Percentiles rank a stretch among this genome's conserved stretches.
These are phyloP conservation scores for Scomberomorus guttatus DNA, from an alignment of 2,797 vertebrate species.

Conservation along the genomic window DNA sequence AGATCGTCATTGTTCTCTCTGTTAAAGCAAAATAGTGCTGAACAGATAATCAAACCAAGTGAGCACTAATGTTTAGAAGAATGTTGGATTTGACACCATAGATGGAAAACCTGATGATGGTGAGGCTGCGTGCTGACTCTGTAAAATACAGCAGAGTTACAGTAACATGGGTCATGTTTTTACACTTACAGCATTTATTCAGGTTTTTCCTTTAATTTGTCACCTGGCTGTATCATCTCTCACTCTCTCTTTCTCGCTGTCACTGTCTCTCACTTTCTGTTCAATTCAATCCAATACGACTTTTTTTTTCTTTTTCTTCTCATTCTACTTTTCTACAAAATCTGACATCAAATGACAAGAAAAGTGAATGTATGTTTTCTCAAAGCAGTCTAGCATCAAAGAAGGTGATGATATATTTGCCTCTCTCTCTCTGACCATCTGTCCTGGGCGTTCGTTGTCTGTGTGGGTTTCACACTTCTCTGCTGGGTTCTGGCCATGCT, in stretches of 20 bases:
- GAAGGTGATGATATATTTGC: conserved; percentile 10
- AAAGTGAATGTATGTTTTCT: neutral
- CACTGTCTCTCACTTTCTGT: neutral
- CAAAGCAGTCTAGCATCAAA: neutral
- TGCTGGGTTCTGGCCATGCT: conserved; percentile 49
- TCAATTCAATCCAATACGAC: neutral
- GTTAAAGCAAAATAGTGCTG: neutral
- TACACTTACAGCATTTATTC: too few species aligned
- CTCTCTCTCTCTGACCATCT: conserved; percentile 57
- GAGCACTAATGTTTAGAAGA: neutral
- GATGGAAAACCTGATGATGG: neutral
- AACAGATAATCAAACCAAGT: neutral
- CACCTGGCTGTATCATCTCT: neutral
- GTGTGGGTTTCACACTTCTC: conserved; percentile 64
- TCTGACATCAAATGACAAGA: neutral
- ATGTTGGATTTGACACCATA: too few species aligned
- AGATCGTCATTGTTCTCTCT: too few species aligned
- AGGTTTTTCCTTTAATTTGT: neutral
- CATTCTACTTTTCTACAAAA: neutral
- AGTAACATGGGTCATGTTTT: neutral
- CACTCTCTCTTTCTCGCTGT: neutral
- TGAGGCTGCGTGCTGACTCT: neutral
- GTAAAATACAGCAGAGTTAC: neutral
- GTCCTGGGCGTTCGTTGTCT: conserved; percentile 51
- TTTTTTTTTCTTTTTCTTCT: neutral